Percentiles rank a stretch among this genome's conserved stretches.
phyloP scores from a whole-genome alignment of 2,888 invertebrate genomes.

The Dynastes grantii region DNA sequence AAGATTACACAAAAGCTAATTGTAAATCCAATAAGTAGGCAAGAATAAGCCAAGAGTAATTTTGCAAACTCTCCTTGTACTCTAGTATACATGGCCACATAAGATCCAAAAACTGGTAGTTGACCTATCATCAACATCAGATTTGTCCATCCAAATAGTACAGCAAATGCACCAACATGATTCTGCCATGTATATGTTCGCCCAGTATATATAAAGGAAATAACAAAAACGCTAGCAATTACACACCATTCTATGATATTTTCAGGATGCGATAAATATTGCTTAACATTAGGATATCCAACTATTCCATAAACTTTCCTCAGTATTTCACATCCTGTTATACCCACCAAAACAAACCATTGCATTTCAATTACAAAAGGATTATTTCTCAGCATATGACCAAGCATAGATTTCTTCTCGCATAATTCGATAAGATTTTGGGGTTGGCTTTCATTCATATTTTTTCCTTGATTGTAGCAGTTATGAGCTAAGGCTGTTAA shows the following conservation, averaged over 20 bases:
- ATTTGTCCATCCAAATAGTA: conserved; percentile 90
- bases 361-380: conserved; percentile 86
- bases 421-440: conserved; percentile 84
- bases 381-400: conserved; percentile 82
- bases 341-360: conserved; percentile 86
- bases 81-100: conserved; percentile 92
- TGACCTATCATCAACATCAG: conserved; percentile 94
- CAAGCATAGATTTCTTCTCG: conserved; percentile 84
- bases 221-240: conserved; percentile 86
- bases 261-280: conserved; percentile 87
- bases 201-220: conserved; percentile 86
- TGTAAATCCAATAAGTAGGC: conserved; percentile 88
- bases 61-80: conserved; percentile 91
- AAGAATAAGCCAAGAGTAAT: conserved; percentile 88
- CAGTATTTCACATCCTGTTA: conserved; percentile 85
- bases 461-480: conserved; percentile 87
- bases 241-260: conserved; percentile 93
- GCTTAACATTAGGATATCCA: conserved; percentile 85
- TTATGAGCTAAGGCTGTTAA: conserved; percentile 88
- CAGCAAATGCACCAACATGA: conserved; percentile 89
- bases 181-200: conserved; percentile 88
- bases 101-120: conserved; percentile 89
- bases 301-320: conserved; percentile 87
- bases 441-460: conserved; percentile 77
- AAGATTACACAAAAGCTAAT: conserved; percentile 92